Percentiles rank a stretch among this genome's conserved stretches.
Evolutionary conservation across 2,797 vertebrate genomes (phyloP).

Genomic region (Orientallactaga sibirica): DNA sequence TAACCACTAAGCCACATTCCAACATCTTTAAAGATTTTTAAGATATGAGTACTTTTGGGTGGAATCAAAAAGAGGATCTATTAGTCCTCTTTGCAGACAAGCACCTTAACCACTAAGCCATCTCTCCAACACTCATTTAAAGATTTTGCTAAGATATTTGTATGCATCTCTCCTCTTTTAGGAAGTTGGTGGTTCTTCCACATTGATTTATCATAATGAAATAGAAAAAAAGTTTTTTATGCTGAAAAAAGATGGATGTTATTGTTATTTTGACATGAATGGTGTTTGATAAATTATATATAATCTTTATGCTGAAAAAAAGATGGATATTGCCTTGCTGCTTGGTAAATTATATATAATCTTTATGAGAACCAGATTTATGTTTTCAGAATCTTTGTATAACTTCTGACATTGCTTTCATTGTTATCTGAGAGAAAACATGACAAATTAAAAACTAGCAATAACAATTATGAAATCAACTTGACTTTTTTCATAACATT

Average conservation of each 20-base stretch:
- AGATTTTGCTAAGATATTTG: constrained; percentile 48
- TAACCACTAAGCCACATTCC: no score
- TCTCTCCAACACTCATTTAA: neutral
- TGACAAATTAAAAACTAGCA: constrained; percentile 13
- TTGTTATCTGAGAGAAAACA: neutral
- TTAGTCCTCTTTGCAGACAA: no score
- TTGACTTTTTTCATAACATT: neutral
- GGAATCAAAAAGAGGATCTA: no score
- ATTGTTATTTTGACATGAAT: constrained; percentile 20
- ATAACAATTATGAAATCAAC: neutral
- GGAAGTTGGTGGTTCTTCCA: neutral
- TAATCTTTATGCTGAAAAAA: neutral
- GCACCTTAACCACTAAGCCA: no score
- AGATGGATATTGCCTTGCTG: neutral
- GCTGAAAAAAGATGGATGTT: no score
- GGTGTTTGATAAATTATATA: no score
- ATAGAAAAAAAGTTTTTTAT: no score
- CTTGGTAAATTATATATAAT: neutral
- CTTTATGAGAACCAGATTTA: neutral
- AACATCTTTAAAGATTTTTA: no score
- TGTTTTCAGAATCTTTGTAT: neutral
- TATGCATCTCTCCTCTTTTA: constrained; percentile 56
- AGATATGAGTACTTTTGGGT: no score
- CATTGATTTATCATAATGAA: constrained; percentile 76
- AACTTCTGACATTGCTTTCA: neutral